A percentile compares a stretch with the other conserved stretches of the same genome.
phyloP scores from a whole-genome alignment of 2,888 invertebrate genomes.

The Teleogryllus oceanicus region DNA sequence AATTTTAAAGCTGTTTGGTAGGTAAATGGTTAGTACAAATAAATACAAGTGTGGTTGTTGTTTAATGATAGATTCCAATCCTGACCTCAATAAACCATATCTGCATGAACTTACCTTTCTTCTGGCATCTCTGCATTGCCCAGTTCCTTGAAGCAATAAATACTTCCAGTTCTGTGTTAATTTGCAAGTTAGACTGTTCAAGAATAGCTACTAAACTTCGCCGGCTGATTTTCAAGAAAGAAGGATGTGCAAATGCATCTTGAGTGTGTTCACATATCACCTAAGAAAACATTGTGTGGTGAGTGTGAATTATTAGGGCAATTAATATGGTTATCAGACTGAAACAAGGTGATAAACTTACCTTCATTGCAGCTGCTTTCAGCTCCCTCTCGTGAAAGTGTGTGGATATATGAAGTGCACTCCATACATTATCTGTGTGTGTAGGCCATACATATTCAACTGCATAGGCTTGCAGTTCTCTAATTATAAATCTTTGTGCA shows the following conservation, averaged over 20 bases:
- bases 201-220: not conserved
- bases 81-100: too few relatives aligned
- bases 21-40: too few relatives aligned
- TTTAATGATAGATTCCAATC: too few relatives aligned
- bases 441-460: not conserved
- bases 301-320: not conserved
- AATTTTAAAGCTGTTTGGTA: too few relatives aligned
- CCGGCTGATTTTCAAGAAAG: not conserved
- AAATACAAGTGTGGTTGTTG: too few relatives aligned
- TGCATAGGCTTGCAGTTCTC: not conserved
- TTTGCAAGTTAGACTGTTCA: not conserved
- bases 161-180: not conserved
- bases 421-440: not conserved
- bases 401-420: not conserved
- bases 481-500: not conserved
- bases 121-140: not conserved
- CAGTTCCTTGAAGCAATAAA: not conserved
- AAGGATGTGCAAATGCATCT: not conserved
- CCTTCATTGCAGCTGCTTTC: not conserved
- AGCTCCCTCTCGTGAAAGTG: not conserved
- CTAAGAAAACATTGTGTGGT: not conserved
- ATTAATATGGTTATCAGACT: not conserved
- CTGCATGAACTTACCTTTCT: not conserved
- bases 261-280: not conserved
- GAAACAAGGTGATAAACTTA: not conserved